Percentiles rank a stretch among this genome's conserved stretches.
Evolutionary conservation across 2,888 invertebrate genomes (phyloP).

Genomic region (Leptinotarsa peninsularis): DNA sequence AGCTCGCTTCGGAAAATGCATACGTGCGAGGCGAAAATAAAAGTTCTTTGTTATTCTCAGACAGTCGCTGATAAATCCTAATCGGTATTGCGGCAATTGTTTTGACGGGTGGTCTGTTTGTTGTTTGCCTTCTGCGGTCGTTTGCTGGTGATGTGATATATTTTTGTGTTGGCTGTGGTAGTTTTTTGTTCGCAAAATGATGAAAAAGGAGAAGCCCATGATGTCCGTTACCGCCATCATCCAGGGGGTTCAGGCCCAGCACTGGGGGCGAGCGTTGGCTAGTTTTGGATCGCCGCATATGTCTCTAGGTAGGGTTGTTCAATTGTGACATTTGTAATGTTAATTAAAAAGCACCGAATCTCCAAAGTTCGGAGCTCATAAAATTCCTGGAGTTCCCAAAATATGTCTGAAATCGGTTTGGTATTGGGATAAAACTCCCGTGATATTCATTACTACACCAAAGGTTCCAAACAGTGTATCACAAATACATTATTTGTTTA

Average conservation of each 20-base stretch:
- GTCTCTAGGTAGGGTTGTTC: constrained; percentile 56
- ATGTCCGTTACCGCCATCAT: constrained; percentile 88
- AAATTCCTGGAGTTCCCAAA: too few relatives aligned
- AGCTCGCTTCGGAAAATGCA: background rate
- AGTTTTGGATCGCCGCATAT: constrained; percentile 63
- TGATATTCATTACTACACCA: too few relatives aligned
- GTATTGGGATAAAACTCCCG: too few relatives aligned
- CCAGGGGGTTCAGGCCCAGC: constrained; percentile 73
- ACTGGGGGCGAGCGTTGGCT: constrained; percentile 74
- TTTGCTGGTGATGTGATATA: constrained; percentile 21
- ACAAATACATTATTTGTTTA: too few relatives aligned
- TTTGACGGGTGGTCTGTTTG: constrained; percentile 31
- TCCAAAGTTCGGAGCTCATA: too few relatives aligned
- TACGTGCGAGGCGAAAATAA: constrained; percentile 1
- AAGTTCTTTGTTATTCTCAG: constrained; percentile 15
- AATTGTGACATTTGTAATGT: background rate
- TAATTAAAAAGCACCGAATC: too few relatives aligned
- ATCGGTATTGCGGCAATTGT: constrained; percentile 33
- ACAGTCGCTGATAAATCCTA: constrained; percentile 32
- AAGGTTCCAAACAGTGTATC: too few relatives aligned
- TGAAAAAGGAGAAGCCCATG: constrained; percentile 89
- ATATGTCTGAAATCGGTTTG: too few relatives aligned
- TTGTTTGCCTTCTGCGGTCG: constrained; percentile 28
- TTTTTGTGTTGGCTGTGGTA: constrained; percentile 48
- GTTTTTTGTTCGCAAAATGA: constrained; percentile 68